Evolutionary conservation across 2,888 invertebrate species (phyloP).

Genomic region (Stictocephala bisonia): DNA sequence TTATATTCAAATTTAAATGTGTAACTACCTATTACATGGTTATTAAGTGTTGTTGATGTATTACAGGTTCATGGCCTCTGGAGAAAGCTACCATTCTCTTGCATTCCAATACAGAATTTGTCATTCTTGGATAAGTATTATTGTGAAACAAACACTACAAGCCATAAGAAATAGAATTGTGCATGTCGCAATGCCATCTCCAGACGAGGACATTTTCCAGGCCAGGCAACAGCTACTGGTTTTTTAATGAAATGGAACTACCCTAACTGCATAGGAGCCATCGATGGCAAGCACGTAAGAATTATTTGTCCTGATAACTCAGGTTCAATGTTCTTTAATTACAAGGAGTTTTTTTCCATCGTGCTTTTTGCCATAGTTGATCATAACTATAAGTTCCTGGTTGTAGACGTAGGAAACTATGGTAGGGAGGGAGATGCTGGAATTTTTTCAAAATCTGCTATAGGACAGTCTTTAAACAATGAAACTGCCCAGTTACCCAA

Average conservation of each 20-base stretch:
- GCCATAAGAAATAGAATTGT: too few species aligned
- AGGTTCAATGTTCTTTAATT: slow-evolving; percentile 16
- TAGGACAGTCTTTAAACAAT: not conserved
- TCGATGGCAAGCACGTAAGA: slow-evolving; percentile 24
- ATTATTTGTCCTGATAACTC: not conserved
- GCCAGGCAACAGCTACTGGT: too few species aligned
- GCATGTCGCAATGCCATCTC: too few species aligned
- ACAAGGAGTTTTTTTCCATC: slow-evolving; percentile 20
- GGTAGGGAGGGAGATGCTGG: slow-evolving; percentile 22
- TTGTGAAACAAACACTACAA: too few species aligned
- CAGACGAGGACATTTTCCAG: too few species aligned
- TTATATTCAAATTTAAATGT: too few species aligned
- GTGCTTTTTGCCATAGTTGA: slow-evolving; percentile 5
- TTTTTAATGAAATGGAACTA: not conserved
- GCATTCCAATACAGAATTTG: too few species aligned
- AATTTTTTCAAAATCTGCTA: slow-evolving; percentile 19
- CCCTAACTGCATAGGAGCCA: slow-evolving; percentile 12
- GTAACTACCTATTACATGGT: too few species aligned
- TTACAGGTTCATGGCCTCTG: too few species aligned
- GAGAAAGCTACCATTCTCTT: too few species aligned
- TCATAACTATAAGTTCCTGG: not conserved
- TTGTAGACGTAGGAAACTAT: slow-evolving; percentile 1
- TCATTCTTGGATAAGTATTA: too few species aligned
- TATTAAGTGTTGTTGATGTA: too few species aligned
- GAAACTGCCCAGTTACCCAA: not conserved